phyloP scores from a whole-genome alignment of 2,888 invertebrate species.

The Fabriciana adippe region DNA sequence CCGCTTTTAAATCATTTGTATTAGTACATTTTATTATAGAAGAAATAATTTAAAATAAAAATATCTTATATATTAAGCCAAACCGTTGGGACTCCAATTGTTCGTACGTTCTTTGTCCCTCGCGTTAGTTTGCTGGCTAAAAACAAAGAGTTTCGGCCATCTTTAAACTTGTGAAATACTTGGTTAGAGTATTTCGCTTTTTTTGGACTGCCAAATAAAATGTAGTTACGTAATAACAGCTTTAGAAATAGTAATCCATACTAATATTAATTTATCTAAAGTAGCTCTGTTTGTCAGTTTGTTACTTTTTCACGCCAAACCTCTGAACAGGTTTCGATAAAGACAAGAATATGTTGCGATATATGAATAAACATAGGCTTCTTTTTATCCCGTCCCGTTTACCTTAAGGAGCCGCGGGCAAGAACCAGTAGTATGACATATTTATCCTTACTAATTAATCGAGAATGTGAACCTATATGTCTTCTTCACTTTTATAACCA shows the following conservation, averaged over 20 bases:
- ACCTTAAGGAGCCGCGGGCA: no score
- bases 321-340: no score
- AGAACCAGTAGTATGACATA: no score
- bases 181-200: slow-evolving; percentile 17
- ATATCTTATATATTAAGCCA: slow-evolving; percentile 39
- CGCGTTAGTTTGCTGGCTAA: slow-evolving; percentile 53
- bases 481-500: no score
- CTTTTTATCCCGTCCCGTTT: no score
- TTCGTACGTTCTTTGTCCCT: slow-evolving; percentile 62
- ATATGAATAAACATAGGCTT: no score
- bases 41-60: not conserved
- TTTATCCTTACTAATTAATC: no score
- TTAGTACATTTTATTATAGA: not conserved
- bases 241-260: not conserved
- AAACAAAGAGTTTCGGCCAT: slow-evolving; percentile 55
- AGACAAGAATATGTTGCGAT: no score
- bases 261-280: no score
- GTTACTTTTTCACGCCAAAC: no score
- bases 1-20: not conserved
- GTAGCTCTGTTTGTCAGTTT: no score
- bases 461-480: no score
- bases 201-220: slow-evolving; percentile 16
- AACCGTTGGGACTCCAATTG: slow-evolving; percentile 56
- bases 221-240: not conserved
- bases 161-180: slow-evolving; percentile 35